Evolutionary conservation across 2,113 vertebrate genomes (phyloP).

Genomic region (Pluvialis apricaria): DNA sequence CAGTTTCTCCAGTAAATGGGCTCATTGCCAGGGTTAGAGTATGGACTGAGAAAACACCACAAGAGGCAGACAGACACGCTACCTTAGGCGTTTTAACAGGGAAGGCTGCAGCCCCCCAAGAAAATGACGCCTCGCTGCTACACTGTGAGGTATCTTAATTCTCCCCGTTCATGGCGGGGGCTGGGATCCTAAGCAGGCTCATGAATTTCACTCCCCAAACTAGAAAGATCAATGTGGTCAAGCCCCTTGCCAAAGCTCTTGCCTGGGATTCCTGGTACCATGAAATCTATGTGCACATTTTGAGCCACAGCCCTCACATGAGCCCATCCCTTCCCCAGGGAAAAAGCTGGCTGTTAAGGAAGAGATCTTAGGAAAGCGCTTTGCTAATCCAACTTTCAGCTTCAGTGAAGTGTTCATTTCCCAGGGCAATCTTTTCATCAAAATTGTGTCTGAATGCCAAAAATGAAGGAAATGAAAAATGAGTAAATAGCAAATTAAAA

Average conservation of each 20-base stretch:
- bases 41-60: not conserved
- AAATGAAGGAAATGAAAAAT: conserved; percentile 19
- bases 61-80: not conserved
- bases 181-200: not conserved
- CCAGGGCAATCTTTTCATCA: not conserved
- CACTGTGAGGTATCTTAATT: not conserved
- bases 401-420: not conserved
- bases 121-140: not conserved
- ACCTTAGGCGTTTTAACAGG: not conserved
- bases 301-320: rapidly evolving
- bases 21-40: not conserved
- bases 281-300: not conserved
- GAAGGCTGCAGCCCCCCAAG: not conserved
- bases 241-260: not conserved
- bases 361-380: not conserved
- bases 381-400: not conserved
- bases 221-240: rapidly evolving
- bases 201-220: not conserved
- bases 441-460: not conserved
- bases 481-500: conserved; percentile 19
- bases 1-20: not conserved
- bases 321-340: not conserved
- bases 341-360: not conserved
- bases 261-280: not conserved
- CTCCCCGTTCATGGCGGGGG: not conserved